Evolutionary conservation across 2,888 invertebrate species (phyloP), one percentile per base, ranked within the genome.

Genomic region (Tubulanus polymorphus): DNA sequence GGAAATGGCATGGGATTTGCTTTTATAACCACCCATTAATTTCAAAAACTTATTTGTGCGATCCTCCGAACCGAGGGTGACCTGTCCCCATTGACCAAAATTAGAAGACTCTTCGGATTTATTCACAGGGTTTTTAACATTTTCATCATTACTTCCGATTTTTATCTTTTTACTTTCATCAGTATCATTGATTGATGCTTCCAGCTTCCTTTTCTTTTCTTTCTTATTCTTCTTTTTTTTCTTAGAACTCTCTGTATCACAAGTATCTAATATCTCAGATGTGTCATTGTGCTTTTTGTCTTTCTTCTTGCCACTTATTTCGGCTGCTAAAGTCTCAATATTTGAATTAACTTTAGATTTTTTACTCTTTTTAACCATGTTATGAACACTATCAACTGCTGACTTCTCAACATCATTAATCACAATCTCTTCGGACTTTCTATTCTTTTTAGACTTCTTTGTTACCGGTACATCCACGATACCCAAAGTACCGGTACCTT

Each of bases 21-120:
- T 68, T 46, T 67, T 69, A 50, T 66, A 66, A 12, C 70, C 71
- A 29, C 71, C 71, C 5, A 71, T 26, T 12, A 71, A 63, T 20
- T 67, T 50, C 1, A 70, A 49, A 55, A 71, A 71, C 61, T 71
- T 71, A 37, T 68, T 63, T 56, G 70, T 68, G 48, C 69, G 54
- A 3, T 66, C 63, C 6, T 52, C 53, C 47, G 61, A 61, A 15
- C 62, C 67, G 54, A 69, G 63, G 23, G 64, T 53, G 26, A 63
- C 64, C 26, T 63, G 59, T 23, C 57, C 59, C 71, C 71, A 71
- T 54, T 71, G 70, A 8, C 69, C 68, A n/a, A 56, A 27, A 8
- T 46, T 32, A 10, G 29, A 27, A 27, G 27, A 20, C 15, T 5
- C 23, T 41, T 41, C 23, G 23, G 41, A 5, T 20, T 3, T 23